Evolutionary conservation across 1,140 invertebrate genomes (phyloP), one percentile per base, ranked within the genome.

Genomic region (Tetranychus cinnabarinus): DNA sequence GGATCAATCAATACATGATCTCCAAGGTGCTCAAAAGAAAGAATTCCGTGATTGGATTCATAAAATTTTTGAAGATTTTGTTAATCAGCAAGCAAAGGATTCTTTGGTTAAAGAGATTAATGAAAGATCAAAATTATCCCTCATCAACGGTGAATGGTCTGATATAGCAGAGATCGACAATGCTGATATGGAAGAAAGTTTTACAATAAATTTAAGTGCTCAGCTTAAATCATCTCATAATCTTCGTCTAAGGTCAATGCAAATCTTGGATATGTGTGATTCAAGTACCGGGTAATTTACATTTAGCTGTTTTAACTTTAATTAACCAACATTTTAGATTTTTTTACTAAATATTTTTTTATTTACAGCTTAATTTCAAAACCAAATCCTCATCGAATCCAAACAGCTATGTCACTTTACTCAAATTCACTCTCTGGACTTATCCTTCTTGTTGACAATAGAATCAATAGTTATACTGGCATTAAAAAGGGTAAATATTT

Each of bases 141-240:
- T 37, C 48, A 31, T 33, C 50, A 52, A 52, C 23, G 50, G 15
- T 8, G 61, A 61, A 37, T 8, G 33, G 34, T 23, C 37, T 23
- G 42, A 47, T n/a, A 7, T 46, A 5, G 55, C 10, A 37, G 39
- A 45, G 13, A n/a, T 12, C 34, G n/a, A 46, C 54, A 6, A 7
- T n/a, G 12, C 12, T 12, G n/a, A 35, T 3, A 15, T 87, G 67
- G 88, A 95, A 74, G 90, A 96, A 76, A 95, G 90, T 75, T 96
- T 96, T 70, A 97, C 90, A 15, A 95, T 96, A 67, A 89, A 96
- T 76, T 76, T 96, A 61, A 75, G 76, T 60, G 89, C 90, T 2
- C 93, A 98, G 75, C 80, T 97, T 74, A 98, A 98, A 75, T 89
- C 95, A 69, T 97, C 91, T 77, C 91, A 98, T 73, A 98, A 98